Evolutionary conservation across 37 sponge, comb jelly and placozoan species (phyloP).

Genomic region (Chondrilla cf. caribensis): DNA sequence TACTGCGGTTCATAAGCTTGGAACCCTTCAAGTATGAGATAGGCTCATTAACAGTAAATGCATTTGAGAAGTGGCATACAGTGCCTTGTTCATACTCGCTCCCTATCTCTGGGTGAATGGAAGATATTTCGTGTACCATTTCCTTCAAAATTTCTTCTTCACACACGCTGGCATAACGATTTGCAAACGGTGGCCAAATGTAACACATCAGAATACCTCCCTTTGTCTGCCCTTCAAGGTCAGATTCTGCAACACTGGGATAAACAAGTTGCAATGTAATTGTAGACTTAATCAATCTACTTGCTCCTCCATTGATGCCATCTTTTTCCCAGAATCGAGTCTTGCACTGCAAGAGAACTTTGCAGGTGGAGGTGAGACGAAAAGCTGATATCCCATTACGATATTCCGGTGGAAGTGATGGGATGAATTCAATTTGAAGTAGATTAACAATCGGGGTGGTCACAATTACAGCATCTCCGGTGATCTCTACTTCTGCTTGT

Average conservation of each 20-base stretch:
- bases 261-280: no score
- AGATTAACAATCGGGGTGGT: slow-evolving; percentile 44
- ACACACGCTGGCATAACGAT: slow-evolving; percentile 28
- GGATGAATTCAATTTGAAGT: slow-evolving; percentile 19
- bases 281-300: background rate
- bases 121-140: slow-evolving; percentile 32
- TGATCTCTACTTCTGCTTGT: background rate
- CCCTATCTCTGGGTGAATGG: slow-evolving; percentile 47
- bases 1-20: background rate
- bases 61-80: background rate
- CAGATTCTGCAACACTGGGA: background rate
- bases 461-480: slow-evolving; percentile 47
- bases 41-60: no score
- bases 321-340: slow-evolving; percentile 44
- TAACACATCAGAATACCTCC: slow-evolving; percentile 51
- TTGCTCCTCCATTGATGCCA: slow-evolving; percentile 41
- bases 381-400: slow-evolving; percentile 22
- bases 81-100: background rate
- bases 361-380: slow-evolving; percentile 25
- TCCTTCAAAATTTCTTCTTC: slow-evolving; percentile 19
- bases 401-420: background rate
- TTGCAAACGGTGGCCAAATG: slow-evolving; percentile 44
- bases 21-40: background rate
- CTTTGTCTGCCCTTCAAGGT: background rate
- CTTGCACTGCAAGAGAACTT: slow-evolving; percentile 51